Conservation (phyloP, 92 coral and sea anemone species). For the Hydrozoanthus gracilis region DNA sequence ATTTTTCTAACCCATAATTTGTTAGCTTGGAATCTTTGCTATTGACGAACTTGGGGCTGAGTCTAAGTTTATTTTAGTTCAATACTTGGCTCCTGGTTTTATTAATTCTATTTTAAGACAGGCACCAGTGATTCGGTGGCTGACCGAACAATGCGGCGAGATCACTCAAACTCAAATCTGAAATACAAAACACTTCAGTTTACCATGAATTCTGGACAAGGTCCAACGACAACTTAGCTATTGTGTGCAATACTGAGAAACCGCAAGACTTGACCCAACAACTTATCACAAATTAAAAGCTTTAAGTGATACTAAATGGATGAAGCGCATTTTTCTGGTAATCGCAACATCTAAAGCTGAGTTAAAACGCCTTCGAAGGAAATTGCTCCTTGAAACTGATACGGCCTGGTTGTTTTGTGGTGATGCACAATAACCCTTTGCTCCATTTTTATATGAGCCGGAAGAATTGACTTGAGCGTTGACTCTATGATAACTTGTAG, state of each 20-base stretch:
- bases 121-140: neutral
- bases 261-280: constrained; percentile 40
- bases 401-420: neutral
- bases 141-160: neutral
- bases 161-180: neutral
- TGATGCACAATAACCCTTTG: neutral
- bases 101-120: neutral
- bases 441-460: neutral
- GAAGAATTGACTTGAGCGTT: neutral
- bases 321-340: neutral
- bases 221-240: neutral
- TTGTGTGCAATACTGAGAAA: constrained; percentile 18
- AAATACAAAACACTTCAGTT: neutral
- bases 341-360: constrained; percentile 10
- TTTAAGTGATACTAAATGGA: constrained; percentile 6
- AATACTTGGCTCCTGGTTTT: neutral
- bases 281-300: constrained; percentile 22
- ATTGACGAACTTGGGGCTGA: neutral
- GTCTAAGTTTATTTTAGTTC: neutral
- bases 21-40: neutral
- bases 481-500: neutral
- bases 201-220: neutral
- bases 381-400: constrained; percentile 1
- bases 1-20: neutral
- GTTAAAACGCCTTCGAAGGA: neutral